These are phyloP conservation scores for Masticophis lateralis DNA, from an alignment of 2,797 vertebrate genomes.

Conservation along the genomic window DNA sequence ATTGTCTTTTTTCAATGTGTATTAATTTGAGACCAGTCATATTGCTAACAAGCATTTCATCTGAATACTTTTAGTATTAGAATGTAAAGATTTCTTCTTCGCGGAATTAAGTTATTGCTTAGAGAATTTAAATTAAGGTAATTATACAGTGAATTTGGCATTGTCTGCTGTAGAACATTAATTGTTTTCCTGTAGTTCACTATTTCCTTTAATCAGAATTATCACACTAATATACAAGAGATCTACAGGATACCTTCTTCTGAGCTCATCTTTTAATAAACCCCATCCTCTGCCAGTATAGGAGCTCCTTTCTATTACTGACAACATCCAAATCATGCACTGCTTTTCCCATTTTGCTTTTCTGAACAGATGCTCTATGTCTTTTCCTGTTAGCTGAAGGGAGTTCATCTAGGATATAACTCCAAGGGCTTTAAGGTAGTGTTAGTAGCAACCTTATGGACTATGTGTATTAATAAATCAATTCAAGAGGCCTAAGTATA, in stretches of 20 bases:
- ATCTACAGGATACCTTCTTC: slow-evolving; percentile 58
- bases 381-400: slow-evolving; percentile 54
- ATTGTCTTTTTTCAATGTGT: slow-evolving; percentile 40
- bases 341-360: slow-evolving; percentile 47
- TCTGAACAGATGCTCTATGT: slow-evolving; percentile 63
- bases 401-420: slow-evolving; percentile 55
- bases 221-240: slow-evolving; percentile 67
- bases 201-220: slow-evolving; percentile 64
- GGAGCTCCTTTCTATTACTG: slow-evolving; percentile 53
- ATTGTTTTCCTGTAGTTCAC: slow-evolving; percentile 66
- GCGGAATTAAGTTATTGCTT: slow-evolving; percentile 56
- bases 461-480: slow-evolving; percentile 56
- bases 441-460: slow-evolving; percentile 51
- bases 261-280: slow-evolving; percentile 40
- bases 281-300: slow-evolving; percentile 58
- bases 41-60: slow-evolving; percentile 60
- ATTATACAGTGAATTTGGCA: slow-evolving; percentile 64
- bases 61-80: slow-evolving; percentile 66
- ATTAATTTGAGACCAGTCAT: slow-evolving; percentile 46
- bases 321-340: slow-evolving; percentile 50
- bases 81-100: slow-evolving; percentile 59
- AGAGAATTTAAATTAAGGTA: slow-evolving; percentile 69
- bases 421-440: slow-evolving; percentile 57
- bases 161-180: slow-evolving; percentile 58
- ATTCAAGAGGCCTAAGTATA: slow-evolving; percentile 46